phyloP scores from a whole-genome alignment of 1,140 invertebrate genomes.

The Drosophila ironensis region DNA sequence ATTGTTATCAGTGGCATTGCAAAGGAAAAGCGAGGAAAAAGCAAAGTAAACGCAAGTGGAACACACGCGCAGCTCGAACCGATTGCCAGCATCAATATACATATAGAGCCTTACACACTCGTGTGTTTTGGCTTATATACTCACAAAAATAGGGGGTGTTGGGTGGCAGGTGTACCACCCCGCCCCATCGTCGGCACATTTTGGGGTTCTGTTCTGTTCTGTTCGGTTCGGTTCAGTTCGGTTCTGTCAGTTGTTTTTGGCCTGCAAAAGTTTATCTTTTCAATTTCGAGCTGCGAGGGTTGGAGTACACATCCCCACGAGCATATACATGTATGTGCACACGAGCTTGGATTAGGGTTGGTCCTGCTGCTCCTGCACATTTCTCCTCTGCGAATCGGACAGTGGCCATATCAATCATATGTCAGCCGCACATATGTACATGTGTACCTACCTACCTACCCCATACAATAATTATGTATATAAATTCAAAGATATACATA shows the following conservation, averaged over 20 bases:
- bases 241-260: constrained; percentile 54
- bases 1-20: constrained; percentile 73
- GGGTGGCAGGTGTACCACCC: constrained; percentile 19
- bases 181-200: neutral
- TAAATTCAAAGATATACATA: neutral
- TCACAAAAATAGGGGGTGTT: too few relatives aligned
- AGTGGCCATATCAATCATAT: constrained; percentile 67
- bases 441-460: neutral
- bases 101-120: constrained; percentile 33
- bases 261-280: constrained; percentile 76
- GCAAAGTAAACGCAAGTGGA: too few relatives aligned
- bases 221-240: too few relatives aligned
- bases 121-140: neutral
- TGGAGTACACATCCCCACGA: too few relatives aligned
- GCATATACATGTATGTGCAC: constrained; percentile 29
- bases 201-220: too few relatives aligned
- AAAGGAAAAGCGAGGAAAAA: too few relatives aligned
- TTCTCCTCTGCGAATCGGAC: constrained; percentile 43
- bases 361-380: constrained; percentile 23
- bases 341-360: constrained; percentile 64
- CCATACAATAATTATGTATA: neutral
- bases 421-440: neutral
- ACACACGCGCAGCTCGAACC: constrained; percentile 61
- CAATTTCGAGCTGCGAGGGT: constrained; percentile 59
- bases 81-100: constrained; percentile 72